Conservation (phyloP, 2,113 vertebrate genomes). For the Eclectus roratus region DNA sequence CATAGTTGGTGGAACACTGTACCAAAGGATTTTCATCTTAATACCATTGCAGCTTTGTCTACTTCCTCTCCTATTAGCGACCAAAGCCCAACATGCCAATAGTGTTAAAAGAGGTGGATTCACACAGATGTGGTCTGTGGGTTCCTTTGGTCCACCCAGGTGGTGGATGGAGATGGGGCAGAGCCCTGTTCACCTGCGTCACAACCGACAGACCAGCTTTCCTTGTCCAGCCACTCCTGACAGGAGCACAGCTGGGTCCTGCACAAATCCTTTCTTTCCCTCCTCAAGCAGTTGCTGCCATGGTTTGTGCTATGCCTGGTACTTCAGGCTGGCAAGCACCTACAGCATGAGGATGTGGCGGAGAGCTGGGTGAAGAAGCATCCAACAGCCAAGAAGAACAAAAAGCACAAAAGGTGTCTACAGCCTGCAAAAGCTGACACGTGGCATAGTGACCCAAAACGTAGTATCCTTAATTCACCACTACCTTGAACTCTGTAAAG, state of each 20-base stretch:
- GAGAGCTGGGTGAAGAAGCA: not conserved
- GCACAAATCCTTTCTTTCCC: not conserved
- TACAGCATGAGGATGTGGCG: fast-evolving
- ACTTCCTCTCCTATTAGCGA: not conserved
- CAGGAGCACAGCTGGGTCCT: too few species aligned
- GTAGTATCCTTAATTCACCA: not conserved
- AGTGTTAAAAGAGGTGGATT: not conserved
- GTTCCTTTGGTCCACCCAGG: not conserved
- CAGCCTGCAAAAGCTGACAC: not conserved
- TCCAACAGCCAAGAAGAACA: not conserved
- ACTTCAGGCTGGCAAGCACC: not conserved
- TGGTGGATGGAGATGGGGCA: not conserved
- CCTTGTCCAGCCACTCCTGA: not conserved
- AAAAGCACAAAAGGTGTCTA: not conserved
- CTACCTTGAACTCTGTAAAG: too few species aligned
- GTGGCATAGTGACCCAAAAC: not conserved
- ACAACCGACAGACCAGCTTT: not conserved
- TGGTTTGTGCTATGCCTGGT: not conserved
- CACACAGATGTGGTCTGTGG: not conserved
- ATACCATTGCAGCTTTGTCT: not conserved
- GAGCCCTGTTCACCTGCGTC: fast-evolving
- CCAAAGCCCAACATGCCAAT: not conserved
- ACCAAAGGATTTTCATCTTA: not conserved
- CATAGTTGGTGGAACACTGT: not conserved
- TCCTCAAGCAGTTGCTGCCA: not conserved